Base-by-base conservation (phyloP, 2,113 vertebrate genomes). In the Chloroceryle aenea region DNA sequence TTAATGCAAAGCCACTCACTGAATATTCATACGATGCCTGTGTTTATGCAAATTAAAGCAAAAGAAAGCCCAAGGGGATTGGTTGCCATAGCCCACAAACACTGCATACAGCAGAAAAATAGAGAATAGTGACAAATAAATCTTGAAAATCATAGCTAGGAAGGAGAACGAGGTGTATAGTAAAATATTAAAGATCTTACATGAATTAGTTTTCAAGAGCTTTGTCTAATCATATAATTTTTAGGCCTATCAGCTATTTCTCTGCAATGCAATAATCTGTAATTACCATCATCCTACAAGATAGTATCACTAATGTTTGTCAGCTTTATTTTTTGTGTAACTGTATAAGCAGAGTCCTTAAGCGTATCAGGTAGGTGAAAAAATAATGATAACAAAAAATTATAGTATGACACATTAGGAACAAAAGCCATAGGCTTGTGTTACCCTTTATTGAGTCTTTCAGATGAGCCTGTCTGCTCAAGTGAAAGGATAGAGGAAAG, bases 1-100 rank as follows among this genome's bases (percentile, higher is more conserved):
- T 98, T 98, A 99, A 99, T 98, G 98, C 98, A 98, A 98, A 98
- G 96, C 89, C 95, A 96, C 71, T 97, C 96, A 98, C 98, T 99
- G 99, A 99, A 99, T 99, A 99, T 99, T 99, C 99, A 99, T 99
- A 99, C 98, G 98, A 98, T 98, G 98, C 93, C 98, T 98, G 98
- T 99, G 98, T 99, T 99, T 99, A 99, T 99, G 99, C 98, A 99
- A 99, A 99, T 99, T 79, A 98, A 96, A 96, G 96, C 95, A 94
- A 97, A 98, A 97, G 97, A 96, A 98, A 98, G 92, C 96, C 91
- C 93, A 93, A 95, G 94, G 93, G 96, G 95, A 98, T 97, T 98
- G 97, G 97, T 97, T 98, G 95, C 97, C 96, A 97, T 96, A 97
- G 95, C 74, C 93, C 73, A 96, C 95, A 97, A 98, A 97, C 95